These are phyloP conservation scores for Drosophila melanica DNA, from an alignment of 1,140 invertebrate species.

Conservation along the genomic window DNA sequence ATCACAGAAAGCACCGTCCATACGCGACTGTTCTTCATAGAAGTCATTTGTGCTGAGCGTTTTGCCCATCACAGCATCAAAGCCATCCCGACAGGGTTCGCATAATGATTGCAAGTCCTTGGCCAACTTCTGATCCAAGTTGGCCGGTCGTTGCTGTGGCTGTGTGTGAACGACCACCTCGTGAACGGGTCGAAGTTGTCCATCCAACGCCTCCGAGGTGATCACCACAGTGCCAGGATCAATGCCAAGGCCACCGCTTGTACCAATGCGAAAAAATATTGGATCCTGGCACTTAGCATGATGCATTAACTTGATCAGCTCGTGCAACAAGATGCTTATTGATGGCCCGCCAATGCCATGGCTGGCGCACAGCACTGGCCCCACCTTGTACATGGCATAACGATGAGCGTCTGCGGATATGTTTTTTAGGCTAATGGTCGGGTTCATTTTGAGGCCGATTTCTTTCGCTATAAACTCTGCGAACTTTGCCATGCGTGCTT, in stretches of 20 bases:
- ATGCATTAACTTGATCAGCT: conserved; percentile 91
- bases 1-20: conserved; percentile 98
- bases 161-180: conserved; percentile 86
- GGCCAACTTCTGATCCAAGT: conserved; percentile 90
- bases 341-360: conserved; percentile 93
- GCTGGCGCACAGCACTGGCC: conserved; percentile 84
- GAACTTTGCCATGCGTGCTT: conserved; percentile 46
- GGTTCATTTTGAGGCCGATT: conserved; percentile 54
- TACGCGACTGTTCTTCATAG: conserved; percentile 91
- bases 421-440: conserved; percentile 41
- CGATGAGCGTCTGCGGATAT: conserved; percentile 44
- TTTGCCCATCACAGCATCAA: conserved; percentile 92
- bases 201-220: conserved; percentile 88
- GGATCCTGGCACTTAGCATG: conserved; percentile 89
- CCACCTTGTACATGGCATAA: conserved; percentile 59
- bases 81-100: conserved; percentile 87
- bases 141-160: conserved; percentile 86
- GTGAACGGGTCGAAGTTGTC: conserved; percentile 86
- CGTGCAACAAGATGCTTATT: conserved; percentile 90
- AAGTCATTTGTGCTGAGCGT: conserved; percentile 98
- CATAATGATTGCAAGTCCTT: conserved; percentile 90
- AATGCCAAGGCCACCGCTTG: conserved; percentile 90
- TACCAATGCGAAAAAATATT: conserved; percentile 90
- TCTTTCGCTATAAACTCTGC: conserved; percentile 55
- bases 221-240: conserved; percentile 89